Evolutionary conservation across 2,888 invertebrate genomes (phyloP).

Genomic region (Muschampia plurimacula): DNA sequence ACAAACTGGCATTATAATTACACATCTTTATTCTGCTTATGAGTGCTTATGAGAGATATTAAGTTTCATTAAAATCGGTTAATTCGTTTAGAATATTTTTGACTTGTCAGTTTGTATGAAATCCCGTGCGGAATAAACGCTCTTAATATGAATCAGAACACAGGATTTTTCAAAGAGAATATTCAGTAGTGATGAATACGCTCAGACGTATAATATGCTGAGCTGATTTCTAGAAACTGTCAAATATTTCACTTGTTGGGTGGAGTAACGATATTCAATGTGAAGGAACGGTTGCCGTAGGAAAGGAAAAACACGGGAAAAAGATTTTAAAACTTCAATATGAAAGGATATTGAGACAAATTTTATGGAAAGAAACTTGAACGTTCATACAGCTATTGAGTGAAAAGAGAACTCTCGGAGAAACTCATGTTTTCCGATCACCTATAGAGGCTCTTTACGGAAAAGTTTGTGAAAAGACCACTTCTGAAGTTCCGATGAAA

Average conservation of each 20-base stretch:
- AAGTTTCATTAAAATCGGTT: not conserved
- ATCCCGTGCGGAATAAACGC: too few species aligned
- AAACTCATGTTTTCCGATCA: conserved; percentile 37
- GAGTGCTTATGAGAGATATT: too few species aligned
- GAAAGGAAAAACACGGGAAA: conserved; percentile 29
- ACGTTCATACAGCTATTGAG: conserved; percentile 37
- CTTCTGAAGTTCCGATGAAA: conserved; percentile 33
- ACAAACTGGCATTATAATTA: too few species aligned
- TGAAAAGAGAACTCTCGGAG: conserved; percentile 33
- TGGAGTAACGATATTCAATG: conserved; percentile 37
- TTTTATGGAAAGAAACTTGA: conserved; percentile 38
- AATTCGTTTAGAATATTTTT: too few species aligned
- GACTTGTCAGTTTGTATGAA: too few species aligned
- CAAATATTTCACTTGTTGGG: conserved; percentile 36
- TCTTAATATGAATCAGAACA: conserved; percentile 4
- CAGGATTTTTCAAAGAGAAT: conserved; percentile 32
- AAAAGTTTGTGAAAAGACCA: conserved; percentile 35
- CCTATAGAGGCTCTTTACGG: conserved; percentile 35
- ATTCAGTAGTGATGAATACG: conserved; percentile 30
- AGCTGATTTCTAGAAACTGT: conserved; percentile 35
- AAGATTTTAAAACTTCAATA: conserved; percentile 39
- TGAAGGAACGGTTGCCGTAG: conserved; percentile 31
- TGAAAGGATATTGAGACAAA: conserved; percentile 35
- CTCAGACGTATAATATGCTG: conserved; percentile 20
- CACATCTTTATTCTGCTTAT: too few species aligned